Conservation (phyloP, 2,888 invertebrate species). For the Malachius bipustulatus region DNA sequence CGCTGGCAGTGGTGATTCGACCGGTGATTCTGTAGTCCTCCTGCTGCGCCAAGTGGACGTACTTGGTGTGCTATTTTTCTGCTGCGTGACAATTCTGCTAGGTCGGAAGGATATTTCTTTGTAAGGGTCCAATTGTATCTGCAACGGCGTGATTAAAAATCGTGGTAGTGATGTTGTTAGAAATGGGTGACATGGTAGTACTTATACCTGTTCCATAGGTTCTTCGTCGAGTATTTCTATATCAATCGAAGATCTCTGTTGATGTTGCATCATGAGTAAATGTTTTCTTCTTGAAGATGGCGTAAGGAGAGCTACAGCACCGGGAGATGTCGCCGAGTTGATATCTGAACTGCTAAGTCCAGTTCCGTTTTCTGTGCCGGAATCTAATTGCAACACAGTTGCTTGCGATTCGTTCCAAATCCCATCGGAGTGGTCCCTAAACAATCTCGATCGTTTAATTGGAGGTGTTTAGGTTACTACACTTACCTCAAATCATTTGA, state of each 20-base stretch:
- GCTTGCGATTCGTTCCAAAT: conserved; percentile 86
- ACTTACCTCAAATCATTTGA: conserved; percentile 60
- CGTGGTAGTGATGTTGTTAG: too few relatives aligned
- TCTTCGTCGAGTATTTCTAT: conserved; percentile 71
- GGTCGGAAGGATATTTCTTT: too few relatives aligned
- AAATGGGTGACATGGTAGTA: too few relatives aligned
- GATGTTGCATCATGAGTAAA: conserved; percentile 65
- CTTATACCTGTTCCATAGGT: conserved; percentile 46
- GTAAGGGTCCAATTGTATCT: too few relatives aligned
- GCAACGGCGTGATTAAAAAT: too few relatives aligned
- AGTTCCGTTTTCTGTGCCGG: conserved; percentile 52
- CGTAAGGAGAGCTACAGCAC: conserved; percentile 52
- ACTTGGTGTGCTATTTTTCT: too few relatives aligned
- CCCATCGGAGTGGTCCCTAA: conserved; percentile 72
- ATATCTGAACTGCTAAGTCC: conserved; percentile 42
- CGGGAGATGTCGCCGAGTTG: conserved; percentile 39
- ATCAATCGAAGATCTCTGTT: conserved; percentile 75
- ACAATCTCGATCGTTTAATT: too few relatives aligned
- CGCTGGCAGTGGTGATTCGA: conserved; percentile 33
- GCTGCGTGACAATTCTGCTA: too few relatives aligned
- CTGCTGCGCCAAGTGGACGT: conserved; percentile 15
- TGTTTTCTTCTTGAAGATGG: conserved; percentile 71
- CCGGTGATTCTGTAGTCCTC: conserved; percentile 16
- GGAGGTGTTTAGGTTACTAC: too few relatives aligned
- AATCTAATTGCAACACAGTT: conserved; percentile 66